phyloP scores from a whole-genome alignment of 2,888 invertebrate genomes.

The Leucozona laternaria region DNA sequence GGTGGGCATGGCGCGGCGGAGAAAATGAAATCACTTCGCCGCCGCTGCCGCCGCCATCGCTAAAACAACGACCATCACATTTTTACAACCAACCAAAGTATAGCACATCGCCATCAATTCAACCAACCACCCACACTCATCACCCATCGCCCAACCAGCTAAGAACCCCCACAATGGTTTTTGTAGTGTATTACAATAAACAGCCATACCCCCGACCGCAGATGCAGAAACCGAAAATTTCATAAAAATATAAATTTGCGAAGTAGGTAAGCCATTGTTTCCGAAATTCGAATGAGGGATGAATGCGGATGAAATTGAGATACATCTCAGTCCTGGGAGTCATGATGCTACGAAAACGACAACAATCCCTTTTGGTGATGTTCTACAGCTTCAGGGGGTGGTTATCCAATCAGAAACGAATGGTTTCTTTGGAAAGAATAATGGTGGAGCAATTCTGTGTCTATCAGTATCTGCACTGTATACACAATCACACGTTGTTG shows the following conservation, averaged over 20 bases:
- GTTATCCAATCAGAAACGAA: constrained; percentile 71
- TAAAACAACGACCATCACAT: constrained; percentile 70
- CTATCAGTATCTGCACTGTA: neutral
- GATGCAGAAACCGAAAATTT: constrained; percentile 58
- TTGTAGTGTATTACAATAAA: constrained; percentile 50
- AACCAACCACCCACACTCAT: neutral
- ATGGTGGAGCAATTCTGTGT: neutral
- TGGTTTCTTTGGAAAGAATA: neutral
- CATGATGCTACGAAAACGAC: constrained; percentile 21
- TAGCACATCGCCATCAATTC: constrained; percentile 54
- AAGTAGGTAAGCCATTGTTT: constrained; percentile 66
- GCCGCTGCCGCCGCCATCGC: constrained; percentile 64
- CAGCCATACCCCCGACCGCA: constrained; percentile 29
- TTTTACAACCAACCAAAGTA: constrained; percentile 68
- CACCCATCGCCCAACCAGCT: neutral
- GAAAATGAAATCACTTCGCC: constrained; percentile 61
- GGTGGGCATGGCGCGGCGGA: constrained; percentile 9
- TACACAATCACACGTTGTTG: neutral
- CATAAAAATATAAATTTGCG: constrained; percentile 71
- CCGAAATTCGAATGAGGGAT: constrained; percentile 5
- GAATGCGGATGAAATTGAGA: constrained; percentile 19
- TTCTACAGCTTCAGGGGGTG: constrained; percentile 61
- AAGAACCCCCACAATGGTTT: constrained; percentile 39
- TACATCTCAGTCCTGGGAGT: constrained; percentile 13
- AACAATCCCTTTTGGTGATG: constrained; percentile 50